Base-by-base conservation (phyloP, 2,113 vertebrate genomes). In the Brevimyrus niger region DNA sequence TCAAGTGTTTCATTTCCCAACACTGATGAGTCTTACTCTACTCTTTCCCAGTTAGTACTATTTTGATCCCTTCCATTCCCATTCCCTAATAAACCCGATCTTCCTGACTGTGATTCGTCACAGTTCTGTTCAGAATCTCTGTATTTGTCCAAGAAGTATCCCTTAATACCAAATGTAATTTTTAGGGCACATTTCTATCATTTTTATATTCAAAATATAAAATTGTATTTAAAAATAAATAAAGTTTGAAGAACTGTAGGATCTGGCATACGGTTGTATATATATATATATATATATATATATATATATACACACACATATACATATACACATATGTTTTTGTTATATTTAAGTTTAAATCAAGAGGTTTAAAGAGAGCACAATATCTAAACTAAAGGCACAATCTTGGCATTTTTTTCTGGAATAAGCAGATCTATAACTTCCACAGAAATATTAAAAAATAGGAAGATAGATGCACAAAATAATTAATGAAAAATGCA, bases 341-440 rank as follows among this genome's bases (percentile, higher is more conserved):
- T 80, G 73, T 42, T 19, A 17, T 80, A 19, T 80, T 42, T 80
- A 15, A 31, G 27, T 69, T 69, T 69, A 69, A 69, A 80, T 76
- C 15, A 42, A 51, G 21, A 31, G 48, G 55, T 76, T 55, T 80
- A 51, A 47, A 87, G 69, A 80, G 89, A 90, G 89, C 89, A 90
- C 89, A 90, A 90, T 53, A 21, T 83, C 80, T 55, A 87, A 47
- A 73, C 27, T 65, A 50, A 73, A 50, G 61, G 46, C 86, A 55
- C 86, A 38, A 53, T 53, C 15, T 35, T 19, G 50, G 7, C n/a
- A n/a, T 53, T 17, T 55, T 35, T 53, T 55, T 47, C 23, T 15
- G 69, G 31, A 17, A 38, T 38, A 19, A 80, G 42, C 73, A 80
- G 35, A 76, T 38, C 4, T 42, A 80, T 31, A 19, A 80, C 73